Evolutionary conservation across 2,113 vertebrate species (phyloP), one percentile per base, ranked within the genome.

Genomic region (Psittacula cyanocephala): DNA sequence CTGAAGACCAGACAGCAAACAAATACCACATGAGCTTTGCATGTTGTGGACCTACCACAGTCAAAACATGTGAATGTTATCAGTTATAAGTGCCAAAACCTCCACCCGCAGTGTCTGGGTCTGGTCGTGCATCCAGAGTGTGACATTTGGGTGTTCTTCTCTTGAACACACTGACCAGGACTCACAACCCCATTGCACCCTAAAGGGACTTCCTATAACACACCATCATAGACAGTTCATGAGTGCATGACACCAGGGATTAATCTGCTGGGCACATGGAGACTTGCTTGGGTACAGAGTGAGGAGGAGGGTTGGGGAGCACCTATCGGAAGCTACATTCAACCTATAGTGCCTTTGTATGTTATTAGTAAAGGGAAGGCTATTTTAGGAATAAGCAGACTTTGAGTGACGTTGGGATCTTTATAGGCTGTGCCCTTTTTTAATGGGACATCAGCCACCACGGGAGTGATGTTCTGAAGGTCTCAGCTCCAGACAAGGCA

Each of bases 71-170:
- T 19, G 15, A 16, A n/a, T 23, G 31, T 6, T 23, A 14, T 64
- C 17, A 23, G 9, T 27, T 7, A 1, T 8, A 6, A 29, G 37
- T 46, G 80, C 71, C 8, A 23, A 82, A 96, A 68, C 23, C 35
- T 69, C 49, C 71, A 65, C 35, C 84, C 89, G 44, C 27, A 80
- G 81, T 11, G 59, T 33, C 68, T 11, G 17, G 20, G 44, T 39
- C 44, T 62, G 43, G 43, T 60, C 52, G 47, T 1, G 0, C 19
- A 49, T 19, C 18, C 0, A 0, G 11, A 2, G 0, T 5, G 53
- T 4, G 39, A 52, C 29, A 9, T 14, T 39, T 29, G 71, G 63
- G 31, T 41, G n/a, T 1, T 1, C 49, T 17, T 53, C 43, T 60
- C 53, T 55, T 37, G 62, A 65, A 17, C 0, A 1, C 43, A 20